Evolutionary conservation across 2,797 vertebrate species (phyloP), one percentile per base, ranked within the genome.

Genomic region (Ptychadena robeensis): DNA sequence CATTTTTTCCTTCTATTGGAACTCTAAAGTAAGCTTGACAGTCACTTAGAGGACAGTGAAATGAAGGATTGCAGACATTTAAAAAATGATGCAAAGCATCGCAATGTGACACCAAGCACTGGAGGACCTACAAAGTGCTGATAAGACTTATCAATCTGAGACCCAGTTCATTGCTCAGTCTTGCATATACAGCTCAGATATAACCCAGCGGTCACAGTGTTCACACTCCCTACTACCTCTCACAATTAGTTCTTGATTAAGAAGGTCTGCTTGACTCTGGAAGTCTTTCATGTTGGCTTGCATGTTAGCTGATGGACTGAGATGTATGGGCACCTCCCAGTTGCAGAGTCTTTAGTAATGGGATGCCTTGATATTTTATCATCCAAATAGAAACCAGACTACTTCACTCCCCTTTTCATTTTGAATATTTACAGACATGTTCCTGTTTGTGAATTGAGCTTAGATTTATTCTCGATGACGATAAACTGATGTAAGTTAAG

Each of bases 241-340:
- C 95, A 96, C 96, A 98, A 98, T 99, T 99, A 98, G 96, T 96
- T 98, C 97, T 96, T 98, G 98, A 99, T 98, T 97, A 98, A 98
- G 96, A 95, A 95, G 95, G 93, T 94, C 93, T 90, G 94, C 89
- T 88, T 90, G 94, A 94, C 94, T 93, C 96, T 96, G 94, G 95
- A 96, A 96, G 95, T 94, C 95, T 98, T 97, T 98, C 96, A 97
- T 98, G 96, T 96, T 95, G 93, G 96, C 96, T 97, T 96, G 96
- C 96, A 95, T 93, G 95, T 94, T 95, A 92, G 89, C 95, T 98
- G 97, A 98, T 98, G 95, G 96, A 98, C 95, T 95, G 96, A 95
- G 93, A 93, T 88, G 91, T 88, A 88, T 91, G 92, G 95, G 96
- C 92, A 95, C 96, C 96, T 97, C 96, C 96, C 94, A 92, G 94